Evolutionary conservation across 2,888 invertebrate species (phyloP).

Genomic region (Pristionchus arcanus): DNA sequence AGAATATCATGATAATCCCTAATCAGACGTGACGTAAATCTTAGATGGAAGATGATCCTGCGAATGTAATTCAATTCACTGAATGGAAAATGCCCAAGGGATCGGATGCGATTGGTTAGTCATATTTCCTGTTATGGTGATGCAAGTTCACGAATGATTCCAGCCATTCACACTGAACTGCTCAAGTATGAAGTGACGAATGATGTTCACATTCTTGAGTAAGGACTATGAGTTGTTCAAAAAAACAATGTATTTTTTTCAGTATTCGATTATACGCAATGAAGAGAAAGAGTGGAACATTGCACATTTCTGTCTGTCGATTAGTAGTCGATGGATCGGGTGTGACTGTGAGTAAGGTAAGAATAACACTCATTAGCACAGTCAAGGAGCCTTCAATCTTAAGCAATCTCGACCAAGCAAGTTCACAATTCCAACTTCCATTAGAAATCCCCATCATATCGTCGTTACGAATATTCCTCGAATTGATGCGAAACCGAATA

Average conservation of each 20-base stretch:
- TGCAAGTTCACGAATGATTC: not conserved
- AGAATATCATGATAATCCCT: not conserved
- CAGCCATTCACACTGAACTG: not conserved
- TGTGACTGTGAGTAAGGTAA: not conserved
- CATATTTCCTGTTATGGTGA: not conserved
- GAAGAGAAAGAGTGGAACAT: not conserved
- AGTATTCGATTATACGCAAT: slow-evolving; percentile 8
- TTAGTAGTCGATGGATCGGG: not conserved
- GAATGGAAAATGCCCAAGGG: slow-evolving; percentile 9
- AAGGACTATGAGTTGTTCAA: not conserved
- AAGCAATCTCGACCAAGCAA: not conserved
- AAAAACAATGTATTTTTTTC: not conserved
- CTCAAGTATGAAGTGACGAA: not conserved
- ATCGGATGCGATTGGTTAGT: not conserved
- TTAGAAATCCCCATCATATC: not conserved
- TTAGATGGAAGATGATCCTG: not conserved
- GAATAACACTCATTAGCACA: not conserved
- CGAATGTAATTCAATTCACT: not conserved
- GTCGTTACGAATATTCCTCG: not conserved
- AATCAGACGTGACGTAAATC: not conserved
- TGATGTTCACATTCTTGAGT: not conserved
- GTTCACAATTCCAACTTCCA: not conserved
- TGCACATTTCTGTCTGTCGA: not conserved
- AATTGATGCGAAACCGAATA: not conserved
- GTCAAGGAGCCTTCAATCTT: not conserved